Base-by-base conservation (phyloP, 2,888 invertebrate genomes). In the Spialia ferax region DNA sequence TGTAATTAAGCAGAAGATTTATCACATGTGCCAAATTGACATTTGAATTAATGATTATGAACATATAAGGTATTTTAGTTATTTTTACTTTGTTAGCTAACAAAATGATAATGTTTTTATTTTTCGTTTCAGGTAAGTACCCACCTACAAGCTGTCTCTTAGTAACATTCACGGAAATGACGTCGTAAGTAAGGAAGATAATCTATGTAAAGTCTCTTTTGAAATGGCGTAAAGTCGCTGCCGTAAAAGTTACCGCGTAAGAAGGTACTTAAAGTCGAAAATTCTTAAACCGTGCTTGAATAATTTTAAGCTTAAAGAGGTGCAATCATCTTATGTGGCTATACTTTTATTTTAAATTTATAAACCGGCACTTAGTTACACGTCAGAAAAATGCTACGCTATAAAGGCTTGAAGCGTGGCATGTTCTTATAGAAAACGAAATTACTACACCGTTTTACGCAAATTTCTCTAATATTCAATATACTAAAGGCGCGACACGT, bases 71-170 rank as follows among this genome's bases (percentile, higher is more conserved):
- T 13, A 38, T 11, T 20, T 2, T 22, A 20, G 4, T 48, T 48
- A 48, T 48, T 48, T 48, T 48, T 3, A 20, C 20, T 45, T 45
- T 18, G 13, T 42, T 42, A 3, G n/a, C 15, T n/a, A 15, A 15
- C n/a, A 42, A 42, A 42, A 42, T 42, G 13, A 45, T 48, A 11
- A 20, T 20, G 0, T 20, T 65, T 73, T 74, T 26, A 15, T 75
- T 72, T 74, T 76, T 78, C 71, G 79, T 88, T 85, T 18, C 86
- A 89, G 90, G 90, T 90, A 89, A 89, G 90, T 89, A 15, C 52
- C 8, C n/a, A n/a, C n/a, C n/a, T n/a, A n/a, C n/a, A n/a, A 15
- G 45, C 10, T 10, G 5, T 50, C 13, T 13, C 32, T 11, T 32
- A 32, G 20, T 0, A 7, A 42, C 7, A 11, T 5, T 1, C 3